Base-by-base conservation (phyloP, 2,797 vertebrate genomes). In the Peromyscus attwateri region DNA sequence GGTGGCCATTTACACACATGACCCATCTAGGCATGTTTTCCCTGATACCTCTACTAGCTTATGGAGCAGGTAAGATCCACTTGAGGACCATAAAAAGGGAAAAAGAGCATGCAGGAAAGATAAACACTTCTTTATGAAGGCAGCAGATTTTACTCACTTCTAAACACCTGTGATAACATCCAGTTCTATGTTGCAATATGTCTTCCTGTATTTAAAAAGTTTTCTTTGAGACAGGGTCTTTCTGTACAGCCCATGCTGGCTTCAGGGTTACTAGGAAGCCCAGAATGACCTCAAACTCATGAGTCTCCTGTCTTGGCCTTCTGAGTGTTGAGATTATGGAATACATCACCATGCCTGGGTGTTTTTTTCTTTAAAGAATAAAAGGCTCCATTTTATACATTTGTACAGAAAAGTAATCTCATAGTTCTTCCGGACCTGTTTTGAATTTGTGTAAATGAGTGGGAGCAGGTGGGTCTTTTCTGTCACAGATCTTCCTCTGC, bases 401-500 rank as follows among this genome's bases (percentile, higher is more conserved):
- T 91, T 91, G 37, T 93, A 21, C 29, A 79, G 92, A 70, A 55
- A 76, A 73, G 52, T 82, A 49, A 75, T 64, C 19, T 7, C 27
- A 19, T 17, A 60, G 19, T 82, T 93, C 34, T 92, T 95, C 88
- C 55, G 73, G 62, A 87, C 87, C 43, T 92, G n/a, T 91, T 75
- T 96, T 88, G n/a, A 83, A 25, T 93, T 91, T 94, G 57, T 46
- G 40, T 91, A 68, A 95, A 43, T 37, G 49, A 95, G 21, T 62
- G 1, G 71, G 66, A 84, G 27, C 82, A 94, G 81, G 60, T 68
- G 40, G 73, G 12, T 92, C 19, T 87, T 52, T 21, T 49, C 6
- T 27, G 10, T 91, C 11, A 2, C 23, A 34, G 23, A 11, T 49
- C 31, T 94, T 89, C 29, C 31, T 95, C 19, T 76, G 21, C 14